Evolutionary conservation across 2,113 vertebrate genomes (phyloP), one percentile per base, ranked within the genome.

Genomic region (Macrotus californicus): DNA sequence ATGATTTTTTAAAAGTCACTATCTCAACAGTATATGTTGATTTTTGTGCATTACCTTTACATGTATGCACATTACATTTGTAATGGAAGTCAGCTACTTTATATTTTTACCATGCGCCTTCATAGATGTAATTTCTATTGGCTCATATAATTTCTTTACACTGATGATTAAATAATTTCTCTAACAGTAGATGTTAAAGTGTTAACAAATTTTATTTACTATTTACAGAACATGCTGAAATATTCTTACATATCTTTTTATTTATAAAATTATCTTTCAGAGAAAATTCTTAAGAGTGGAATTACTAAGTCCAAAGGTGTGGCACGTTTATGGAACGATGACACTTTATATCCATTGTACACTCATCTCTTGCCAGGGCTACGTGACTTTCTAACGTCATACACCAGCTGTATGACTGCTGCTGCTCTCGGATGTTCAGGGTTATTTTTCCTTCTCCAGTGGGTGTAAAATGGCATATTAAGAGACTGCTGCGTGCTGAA

Each of bases 1-100:
- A 70, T 36, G 26, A 52, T 46, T 87, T 91, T 90, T 48, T 22
- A 87, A 91, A 93, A 90, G 61, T 66, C 8, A 43, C 7, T 70
- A 43, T 72, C n/a, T 89, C 26, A 72, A 31, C 24, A 83, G n/a
- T 50, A 11, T 1, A 48, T 1, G 0, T 1, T 87, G 43, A 48
- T 86, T 89, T 93, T 26, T 15, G 10, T 22, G 48, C 0, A 43
- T 24, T 69, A 67, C 21, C 52, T 83, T 52, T 64, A 81, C 4
- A 24, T 6, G 5, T 15, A 61, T 5, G 12, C 61, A 43, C 0
- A 3, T 22, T 64, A 41, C 10, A 26, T 69, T 24, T 75, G 39
- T 50, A 61, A 73, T 6, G 4, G 43, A 31, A 89, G 8, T 10
- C 9, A 83, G 8, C n/a, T 56, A 48, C 29, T 87, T 61, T 18